Conservation (phyloP, 2,113 vertebrate species). For the Chitala chitala region DNA sequence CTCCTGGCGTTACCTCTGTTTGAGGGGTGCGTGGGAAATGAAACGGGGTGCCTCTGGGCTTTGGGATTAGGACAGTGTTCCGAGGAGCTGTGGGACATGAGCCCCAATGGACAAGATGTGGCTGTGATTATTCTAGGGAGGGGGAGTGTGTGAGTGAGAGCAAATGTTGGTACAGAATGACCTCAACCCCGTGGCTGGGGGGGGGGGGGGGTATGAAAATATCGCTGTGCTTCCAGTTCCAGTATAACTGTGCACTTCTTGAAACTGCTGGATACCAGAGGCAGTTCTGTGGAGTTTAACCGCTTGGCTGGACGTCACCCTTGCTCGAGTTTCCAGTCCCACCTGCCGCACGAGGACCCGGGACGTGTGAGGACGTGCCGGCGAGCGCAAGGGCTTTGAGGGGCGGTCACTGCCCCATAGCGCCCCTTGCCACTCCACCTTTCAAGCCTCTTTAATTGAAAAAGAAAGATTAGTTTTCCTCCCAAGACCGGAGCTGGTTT, state of each 20-base stretch:
- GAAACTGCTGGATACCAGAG: conserved; percentile 17
- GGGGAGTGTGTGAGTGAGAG: background rate
- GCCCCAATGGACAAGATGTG: background rate
- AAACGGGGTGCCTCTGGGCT: background rate
- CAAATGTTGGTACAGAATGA: background rate
- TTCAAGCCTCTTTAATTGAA: conserved; percentile 15
- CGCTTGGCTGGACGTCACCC: background rate
- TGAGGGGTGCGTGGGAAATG: conserved; percentile 10
- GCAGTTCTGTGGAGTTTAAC: background rate
- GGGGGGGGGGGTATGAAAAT: background rate
- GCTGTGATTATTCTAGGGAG: background rate
- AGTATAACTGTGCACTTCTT: background rate
- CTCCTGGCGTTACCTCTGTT: conserved; percentile 18
- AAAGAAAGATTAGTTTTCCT: conserved; percentile 28
- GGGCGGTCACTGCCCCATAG: background rate
- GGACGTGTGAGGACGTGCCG: conserved; percentile 13
- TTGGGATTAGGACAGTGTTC: background rate
- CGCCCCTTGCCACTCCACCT: background rate
- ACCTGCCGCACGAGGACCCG: conserved; percentile 5
- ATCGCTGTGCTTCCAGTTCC: conserved; percentile 22
- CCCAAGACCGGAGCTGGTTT: background rate
- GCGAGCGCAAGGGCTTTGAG: background rate
- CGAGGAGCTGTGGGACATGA: background rate
- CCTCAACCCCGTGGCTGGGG: background rate
- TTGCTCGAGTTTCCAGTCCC: conserved; percentile 17